These are phyloP conservation scores for Calameuta filiformis DNA, from an alignment of 2,888 invertebrate genomes.

Conservation along the genomic window DNA sequence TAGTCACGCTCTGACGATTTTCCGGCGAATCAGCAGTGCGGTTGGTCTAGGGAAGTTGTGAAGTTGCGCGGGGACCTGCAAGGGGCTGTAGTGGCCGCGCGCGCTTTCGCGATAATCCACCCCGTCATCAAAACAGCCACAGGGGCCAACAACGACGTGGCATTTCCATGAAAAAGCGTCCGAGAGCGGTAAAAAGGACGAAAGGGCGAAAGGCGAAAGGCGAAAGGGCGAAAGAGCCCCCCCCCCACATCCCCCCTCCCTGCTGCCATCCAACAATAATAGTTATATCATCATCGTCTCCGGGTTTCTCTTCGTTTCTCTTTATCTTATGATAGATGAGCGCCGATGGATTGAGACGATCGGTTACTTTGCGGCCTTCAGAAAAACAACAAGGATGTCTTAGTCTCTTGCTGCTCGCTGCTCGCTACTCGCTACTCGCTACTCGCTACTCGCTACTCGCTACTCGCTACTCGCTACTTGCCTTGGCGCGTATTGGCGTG, in stretches of 20 bases:
- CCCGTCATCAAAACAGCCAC: slow-evolving; percentile 32
- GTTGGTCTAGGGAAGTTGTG: slow-evolving; percentile 9
- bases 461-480: too few relatives aligned
- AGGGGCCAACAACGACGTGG: slow-evolving; percentile 8
- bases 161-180: slow-evolving; percentile 21
- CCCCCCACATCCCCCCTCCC: not conserved
- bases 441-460: too few relatives aligned
- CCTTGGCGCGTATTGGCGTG: too few relatives aligned
- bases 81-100: slow-evolving; percentile 13
- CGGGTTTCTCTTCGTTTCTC: not conserved
- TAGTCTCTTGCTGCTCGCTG: too few relatives aligned
- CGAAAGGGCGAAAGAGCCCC: too few relatives aligned
- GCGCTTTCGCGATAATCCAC: slow-evolving; percentile 26
- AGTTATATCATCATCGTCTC: slow-evolving; percentile 18
- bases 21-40: slow-evolving; percentile 23
- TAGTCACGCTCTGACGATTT: slow-evolving; percentile 23
- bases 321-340: slow-evolving; percentile 20
- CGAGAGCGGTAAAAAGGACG: not conserved
- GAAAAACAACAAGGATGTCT: too few relatives aligned
- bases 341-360: too few relatives aligned
- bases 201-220: too few relatives aligned
- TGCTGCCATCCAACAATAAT: slow-evolving; percentile 16
- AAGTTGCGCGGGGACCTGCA: not conserved
- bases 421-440: too few relatives aligned
- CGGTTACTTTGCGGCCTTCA: too few relatives aligned